A percentile compares a stretch with the other conserved stretches of the same genome.
Conservation (phyloP, 2,797 vertebrate species). For the Sebastolobus alascanus region DNA sequence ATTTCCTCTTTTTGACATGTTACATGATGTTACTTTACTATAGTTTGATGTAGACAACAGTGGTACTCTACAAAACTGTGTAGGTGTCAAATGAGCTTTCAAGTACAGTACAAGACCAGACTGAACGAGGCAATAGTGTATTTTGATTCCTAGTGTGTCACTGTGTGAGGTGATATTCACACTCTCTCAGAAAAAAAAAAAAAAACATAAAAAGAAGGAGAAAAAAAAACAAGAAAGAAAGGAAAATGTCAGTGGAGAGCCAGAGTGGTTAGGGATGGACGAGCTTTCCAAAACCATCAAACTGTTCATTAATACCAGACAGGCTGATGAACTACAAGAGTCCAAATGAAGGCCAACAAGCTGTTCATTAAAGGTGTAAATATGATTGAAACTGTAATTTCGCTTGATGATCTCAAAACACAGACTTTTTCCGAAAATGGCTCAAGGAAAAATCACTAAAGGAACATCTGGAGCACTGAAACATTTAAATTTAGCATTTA, state of each 20-base stretch:
- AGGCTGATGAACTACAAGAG: not conserved
- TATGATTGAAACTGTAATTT: not conserved
- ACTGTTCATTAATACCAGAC: not conserved
- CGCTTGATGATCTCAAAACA: not conserved
- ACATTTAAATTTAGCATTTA: not conserved
- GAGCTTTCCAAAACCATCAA: conserved; percentile 1
- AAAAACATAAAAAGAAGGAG: not conserved
- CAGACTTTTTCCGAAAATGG: not conserved
- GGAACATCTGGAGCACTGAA: conserved; percentile 9
- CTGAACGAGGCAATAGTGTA: not conserved
- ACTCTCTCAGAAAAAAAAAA: not conserved
- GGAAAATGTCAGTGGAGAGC: not conserved
- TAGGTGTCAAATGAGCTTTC: not conserved
- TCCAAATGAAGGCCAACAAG: not conserved
- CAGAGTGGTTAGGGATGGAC: not conserved
- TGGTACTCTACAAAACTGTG: not conserved
- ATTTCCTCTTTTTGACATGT: not conserved
- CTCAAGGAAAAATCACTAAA: not conserved
- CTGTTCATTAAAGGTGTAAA: not conserved
- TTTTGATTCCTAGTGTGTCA: not conserved
- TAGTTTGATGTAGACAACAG: not conserved
- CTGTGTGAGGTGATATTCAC: not conserved
- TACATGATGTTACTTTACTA: not conserved
- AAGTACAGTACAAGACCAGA: not conserved
- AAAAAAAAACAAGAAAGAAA: not conserved